A percentile compares a stretch with the other conserved stretches of the same genome.
phyloP scores from a whole-genome alignment of 2,888 invertebrate genomes.

The Stomorhina lunata region DNA sequence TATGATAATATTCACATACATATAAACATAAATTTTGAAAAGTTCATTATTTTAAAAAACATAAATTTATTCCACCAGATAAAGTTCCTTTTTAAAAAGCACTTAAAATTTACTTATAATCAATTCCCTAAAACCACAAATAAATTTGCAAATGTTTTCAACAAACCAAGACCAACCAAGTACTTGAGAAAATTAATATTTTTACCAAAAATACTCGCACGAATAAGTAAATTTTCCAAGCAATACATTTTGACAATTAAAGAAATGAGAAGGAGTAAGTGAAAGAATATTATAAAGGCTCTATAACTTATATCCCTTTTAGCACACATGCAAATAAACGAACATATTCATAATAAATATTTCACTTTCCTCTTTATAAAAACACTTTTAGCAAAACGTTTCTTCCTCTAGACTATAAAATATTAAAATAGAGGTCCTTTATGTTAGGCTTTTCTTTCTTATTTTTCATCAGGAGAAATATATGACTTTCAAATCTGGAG shows the following conservation, averaged over 20 bases:
- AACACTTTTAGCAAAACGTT: slow-evolving; percentile 30
- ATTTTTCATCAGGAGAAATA: slow-evolving; percentile 10
- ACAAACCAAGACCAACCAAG: slow-evolving; percentile 42
- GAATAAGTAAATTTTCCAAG: slow-evolving; percentile 59
- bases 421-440: slow-evolving; percentile 55
- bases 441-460: not conserved
- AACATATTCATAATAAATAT: slow-evolving; percentile 50
- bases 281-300: slow-evolving; percentile 12
- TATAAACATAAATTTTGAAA: no score
- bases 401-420: slow-evolving; percentile 15
- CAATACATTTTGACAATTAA: slow-evolving; percentile 58
- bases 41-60: no score
- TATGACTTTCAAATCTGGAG: not conserved
- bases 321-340: not conserved
- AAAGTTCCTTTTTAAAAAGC: slow-evolving; percentile 6
- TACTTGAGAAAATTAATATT: slow-evolving; percentile 65
- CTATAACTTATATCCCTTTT: slow-evolving; percentile 57
- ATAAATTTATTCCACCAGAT: no score
- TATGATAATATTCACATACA: no score
- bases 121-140: slow-evolving; percentile 10
- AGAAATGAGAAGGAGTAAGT: slow-evolving; percentile 35
- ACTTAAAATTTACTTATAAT: slow-evolving; percentile 42
- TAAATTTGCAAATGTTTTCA: slow-evolving; percentile 12
- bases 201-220: slow-evolving; percentile 52
- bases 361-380: slow-evolving; percentile 46